Base-by-base conservation (phyloP, 2,888 invertebrate species). In the Agrilus cyanescens region DNA sequence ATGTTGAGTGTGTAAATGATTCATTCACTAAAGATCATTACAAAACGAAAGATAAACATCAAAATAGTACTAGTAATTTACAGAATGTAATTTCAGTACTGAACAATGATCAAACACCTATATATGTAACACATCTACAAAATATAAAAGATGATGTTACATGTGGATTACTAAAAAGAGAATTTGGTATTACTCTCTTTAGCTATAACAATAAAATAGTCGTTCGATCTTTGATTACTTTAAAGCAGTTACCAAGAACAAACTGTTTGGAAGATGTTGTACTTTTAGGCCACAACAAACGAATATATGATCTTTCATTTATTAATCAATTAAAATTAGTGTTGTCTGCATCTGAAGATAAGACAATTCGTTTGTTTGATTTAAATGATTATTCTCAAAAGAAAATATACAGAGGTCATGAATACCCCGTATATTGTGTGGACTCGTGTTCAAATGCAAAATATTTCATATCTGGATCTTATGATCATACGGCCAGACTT, bases 401-500 rank as follows among this genome's bases (percentile, higher is more conserved):
- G 36, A 53, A 54, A 30, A 53, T 57, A 29, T 69, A 53, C 57
- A 75, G 81, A 55, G 94, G 93, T 25, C 94, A 95, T 65, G 82
- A 80, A 58, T 85, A 86, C 58, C 87, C 93, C 1, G 82, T 95
- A 50, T 94, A 93, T 86, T 86, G 86, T 61, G 72, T 93, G 62
- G 84, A 84, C 59, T 73, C 77, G 57, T 85, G 73, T 70, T 18
- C 14, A 29, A 74, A 75, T 51, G 78, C 78, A 32, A 68, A 78
- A 61, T 81, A 80, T 59, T 76, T 88, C 56, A 85, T 79, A 4
- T 85, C 86, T 2, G 85, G 85, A 39, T 88, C 88, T 12, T 77
- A 81, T 46, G 90, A 91, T 58, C 75, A 75, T 54, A 86, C 86
- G 18, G 85, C 84, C 6, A 78, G 85, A 56, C 67, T 91, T 20